These are phyloP conservation scores for Nomada fucata DNA, from an alignment of 2,888 invertebrate species.

Conservation along the genomic window DNA sequence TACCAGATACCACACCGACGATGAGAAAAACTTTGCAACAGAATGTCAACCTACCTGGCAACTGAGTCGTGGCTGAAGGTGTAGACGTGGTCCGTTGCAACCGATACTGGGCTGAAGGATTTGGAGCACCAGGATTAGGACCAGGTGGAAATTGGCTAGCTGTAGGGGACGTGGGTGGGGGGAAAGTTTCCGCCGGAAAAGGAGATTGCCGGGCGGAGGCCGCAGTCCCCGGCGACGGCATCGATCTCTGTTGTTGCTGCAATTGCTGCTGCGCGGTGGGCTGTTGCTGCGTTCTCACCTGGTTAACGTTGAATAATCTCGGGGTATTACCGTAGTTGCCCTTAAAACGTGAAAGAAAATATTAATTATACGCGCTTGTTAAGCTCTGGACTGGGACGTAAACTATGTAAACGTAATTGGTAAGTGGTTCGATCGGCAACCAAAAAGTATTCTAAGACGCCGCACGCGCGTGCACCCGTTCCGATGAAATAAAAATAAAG, in stretches of 20 bases:
- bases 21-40: constrained; percentile 33
- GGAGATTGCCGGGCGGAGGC: constrained; percentile 86
- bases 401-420: neutral
- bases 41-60: constrained; percentile 85
- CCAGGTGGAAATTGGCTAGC: constrained; percentile 83
- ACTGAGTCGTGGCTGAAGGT: constrained; percentile 86
- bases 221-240: constrained; percentile 87
- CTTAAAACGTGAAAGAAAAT: constrained; percentile 62
- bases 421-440: too few relatives aligned
- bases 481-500: constrained; percentile 40
- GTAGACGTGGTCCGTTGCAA: constrained; percentile 87
- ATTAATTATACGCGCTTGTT: constrained; percentile 9
- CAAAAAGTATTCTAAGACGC: neutral
- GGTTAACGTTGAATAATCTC: constrained; percentile 83
- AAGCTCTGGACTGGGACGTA: neutral
- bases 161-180: constrained; percentile 86
- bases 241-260: constrained; percentile 91
- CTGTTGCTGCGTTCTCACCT: constrained; percentile 84
- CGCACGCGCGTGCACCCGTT: neutral
- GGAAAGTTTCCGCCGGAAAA: constrained; percentile 85
- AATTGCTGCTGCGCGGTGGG: constrained; percentile 83
- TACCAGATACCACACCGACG: neutral
- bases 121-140: constrained; percentile 81
- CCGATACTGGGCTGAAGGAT: constrained; percentile 85
- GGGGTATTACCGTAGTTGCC: constrained; percentile 82